These are phyloP conservation scores for Danio tinwini DNA, from an alignment of 2,797 vertebrate genomes.

Conservation along the genomic window DNA sequence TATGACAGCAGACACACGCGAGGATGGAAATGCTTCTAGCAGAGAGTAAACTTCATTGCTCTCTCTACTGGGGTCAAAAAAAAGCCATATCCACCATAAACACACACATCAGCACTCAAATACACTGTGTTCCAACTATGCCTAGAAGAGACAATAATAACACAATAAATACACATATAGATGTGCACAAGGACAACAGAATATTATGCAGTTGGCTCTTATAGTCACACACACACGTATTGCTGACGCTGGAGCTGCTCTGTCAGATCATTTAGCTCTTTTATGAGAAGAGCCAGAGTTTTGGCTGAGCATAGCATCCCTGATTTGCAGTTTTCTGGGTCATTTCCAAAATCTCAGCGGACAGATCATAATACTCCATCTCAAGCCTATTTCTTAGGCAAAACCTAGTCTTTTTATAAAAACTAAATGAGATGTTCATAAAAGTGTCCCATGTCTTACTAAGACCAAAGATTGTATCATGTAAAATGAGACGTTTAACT, in stretches of 20 bases:
- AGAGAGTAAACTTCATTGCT: conserved; percentile 42
- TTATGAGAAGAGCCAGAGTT: conserved; percentile 22
- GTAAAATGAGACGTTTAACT: not conserved
- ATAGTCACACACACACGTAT: conserved; percentile 4
- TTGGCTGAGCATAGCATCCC: conserved; percentile 8
- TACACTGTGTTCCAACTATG: conserved; percentile 1
- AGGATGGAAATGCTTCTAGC: conserved; percentile 44
- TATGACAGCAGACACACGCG: conserved; percentile 9
- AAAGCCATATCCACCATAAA: conserved; percentile 33
- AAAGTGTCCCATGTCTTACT: not conserved
- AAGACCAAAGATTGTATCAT: not conserved
- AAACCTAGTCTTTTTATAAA: not conserved
- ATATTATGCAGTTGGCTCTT: not conserved
- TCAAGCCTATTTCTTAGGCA: not conserved
- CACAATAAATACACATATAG: not conserved
- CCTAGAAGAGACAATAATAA: not conserved
- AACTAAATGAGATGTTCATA: not conserved
- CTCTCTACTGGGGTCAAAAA: conserved; percentile 32
- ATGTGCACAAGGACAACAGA: not conserved
- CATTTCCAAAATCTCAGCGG: not conserved
- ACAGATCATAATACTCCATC: not conserved
- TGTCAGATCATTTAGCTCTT: conserved; percentile 32
- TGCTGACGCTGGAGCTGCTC: conserved; percentile 15
- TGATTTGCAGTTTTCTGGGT: conserved; percentile 1
- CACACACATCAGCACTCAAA: conserved; percentile 1